Conservation (phyloP, 2,888 invertebrate genomes). For the Heliconius erato region DNA sequence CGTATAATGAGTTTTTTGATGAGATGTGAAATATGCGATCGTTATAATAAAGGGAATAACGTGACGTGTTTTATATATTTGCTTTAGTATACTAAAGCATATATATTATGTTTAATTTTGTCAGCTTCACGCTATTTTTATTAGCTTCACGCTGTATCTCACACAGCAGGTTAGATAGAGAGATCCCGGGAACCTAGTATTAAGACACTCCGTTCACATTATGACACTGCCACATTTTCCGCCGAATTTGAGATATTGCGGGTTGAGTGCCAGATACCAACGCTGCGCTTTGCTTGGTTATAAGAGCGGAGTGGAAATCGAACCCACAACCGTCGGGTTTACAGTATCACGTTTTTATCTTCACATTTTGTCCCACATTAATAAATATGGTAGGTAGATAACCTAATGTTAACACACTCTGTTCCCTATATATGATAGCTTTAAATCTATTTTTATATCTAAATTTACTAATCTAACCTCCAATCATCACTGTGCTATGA, state of each 20-base stretch:
- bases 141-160: background rate
- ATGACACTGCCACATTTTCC: background rate
- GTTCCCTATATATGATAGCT: background rate
- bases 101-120: background rate
- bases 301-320: too few relatives aligned
- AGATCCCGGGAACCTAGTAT: too few relatives aligned
- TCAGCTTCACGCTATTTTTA: background rate
- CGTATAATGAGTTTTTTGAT: slow-evolving; percentile 63
- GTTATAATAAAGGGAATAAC: slow-evolving; percentile 10
- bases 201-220: too few relatives aligned
- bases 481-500: too few relatives aligned
- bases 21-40: slow-evolving; percentile 51
- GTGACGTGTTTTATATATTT: background rate
- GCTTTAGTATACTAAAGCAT: background rate
- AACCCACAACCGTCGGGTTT: too few relatives aligned
- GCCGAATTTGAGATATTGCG: background rate
- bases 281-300: too few relatives aligned
- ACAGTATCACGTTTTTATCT: too few relatives aligned
- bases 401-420: background rate
- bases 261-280: background rate
- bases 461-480: too few relatives aligned
- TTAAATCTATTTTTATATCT: too few relatives aligned
- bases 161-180: background rate
- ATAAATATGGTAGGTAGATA: too few relatives aligned
- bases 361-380: too few relatives aligned